phyloP scores from a whole-genome alignment of 2,888 invertebrate species.

The Ochropleura leucogaster region DNA sequence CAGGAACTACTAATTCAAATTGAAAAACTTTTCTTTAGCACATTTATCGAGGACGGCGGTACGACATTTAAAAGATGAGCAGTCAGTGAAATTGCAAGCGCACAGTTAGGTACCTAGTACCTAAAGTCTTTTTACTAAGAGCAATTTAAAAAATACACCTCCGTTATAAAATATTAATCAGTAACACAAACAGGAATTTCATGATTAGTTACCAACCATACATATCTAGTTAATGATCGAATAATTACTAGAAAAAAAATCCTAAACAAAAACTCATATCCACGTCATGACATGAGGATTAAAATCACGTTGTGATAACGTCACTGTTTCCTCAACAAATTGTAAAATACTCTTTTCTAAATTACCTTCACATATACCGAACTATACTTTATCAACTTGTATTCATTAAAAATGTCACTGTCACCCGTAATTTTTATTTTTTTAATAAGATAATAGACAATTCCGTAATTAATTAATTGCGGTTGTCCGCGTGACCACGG shows the following conservation, averaged over 20 bases:
- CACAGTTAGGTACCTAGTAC: too few species aligned
- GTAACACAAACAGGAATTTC: background rate
- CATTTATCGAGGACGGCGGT: too few species aligned
- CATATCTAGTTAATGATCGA: constrained; percentile 5
- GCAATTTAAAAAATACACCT: background rate
- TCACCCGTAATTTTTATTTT: constrained; percentile 11
- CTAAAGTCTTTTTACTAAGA: background rate
- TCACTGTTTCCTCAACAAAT: constrained; percentile 12
- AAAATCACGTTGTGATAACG: constrained; percentile 12
- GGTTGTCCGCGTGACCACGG: constrained; percentile 16
- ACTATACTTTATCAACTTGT: too few species aligned
- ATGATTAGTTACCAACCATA: background rate
- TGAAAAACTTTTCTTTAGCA: too few species aligned
- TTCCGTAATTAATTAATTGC: constrained; percentile 6
- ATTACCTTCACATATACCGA: background rate
- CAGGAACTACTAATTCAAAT: too few species aligned
- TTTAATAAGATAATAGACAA: constrained; percentile 6
- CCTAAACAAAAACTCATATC: background rate
- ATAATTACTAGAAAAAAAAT: background rate
- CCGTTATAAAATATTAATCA: constrained; percentile 9
- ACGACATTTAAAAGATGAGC: too few species aligned
- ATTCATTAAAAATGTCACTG: constrained; percentile 12
- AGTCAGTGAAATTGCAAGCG: too few species aligned
- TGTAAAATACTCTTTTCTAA: background rate
- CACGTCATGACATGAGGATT: constrained; percentile 1